Conservation (phyloP, 2,113 vertebrate genomes). For the Lepus europaeus region DNA sequence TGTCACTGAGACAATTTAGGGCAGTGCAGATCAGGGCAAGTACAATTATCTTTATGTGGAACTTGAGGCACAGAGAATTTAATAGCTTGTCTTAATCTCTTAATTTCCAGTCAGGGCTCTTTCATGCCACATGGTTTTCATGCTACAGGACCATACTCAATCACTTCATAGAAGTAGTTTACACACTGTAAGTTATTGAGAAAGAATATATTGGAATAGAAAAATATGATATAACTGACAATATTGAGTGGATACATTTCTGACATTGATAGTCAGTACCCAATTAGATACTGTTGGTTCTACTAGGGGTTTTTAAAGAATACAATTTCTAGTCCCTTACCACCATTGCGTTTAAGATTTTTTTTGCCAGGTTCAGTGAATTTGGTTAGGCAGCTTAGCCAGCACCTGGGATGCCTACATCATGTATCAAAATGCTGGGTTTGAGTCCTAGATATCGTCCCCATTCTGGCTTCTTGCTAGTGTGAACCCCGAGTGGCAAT, state of each 20-base stretch:
- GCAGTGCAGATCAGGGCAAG: neutral
- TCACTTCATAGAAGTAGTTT: neutral
- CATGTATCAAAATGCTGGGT: too few relatives aligned
- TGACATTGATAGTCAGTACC: conserved; percentile 36
- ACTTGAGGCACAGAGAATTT: neutral
- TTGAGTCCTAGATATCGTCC: too few relatives aligned
- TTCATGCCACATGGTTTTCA: neutral
- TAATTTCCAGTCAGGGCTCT: neutral
- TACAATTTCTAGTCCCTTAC: neutral
- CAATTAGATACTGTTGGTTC: neutral
- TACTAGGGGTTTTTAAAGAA: conserved; percentile 51
- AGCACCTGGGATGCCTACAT: too few relatives aligned
- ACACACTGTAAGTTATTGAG: neutral
- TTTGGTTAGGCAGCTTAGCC: too few relatives aligned
- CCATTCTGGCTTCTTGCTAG: too few relatives aligned
- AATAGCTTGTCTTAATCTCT: neutral
- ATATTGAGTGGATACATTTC: neutral
- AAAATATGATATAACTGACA: conserved; percentile 6
- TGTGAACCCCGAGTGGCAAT: too few relatives aligned
- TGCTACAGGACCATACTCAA: neutral
- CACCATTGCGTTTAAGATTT: neutral
- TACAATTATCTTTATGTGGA: neutral
- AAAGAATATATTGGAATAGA: neutral
- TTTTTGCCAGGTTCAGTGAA: neutral
- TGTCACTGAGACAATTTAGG: neutral